Conservation (phyloP, 2,888 invertebrate species). For the Drosophila pullipes region DNA sequence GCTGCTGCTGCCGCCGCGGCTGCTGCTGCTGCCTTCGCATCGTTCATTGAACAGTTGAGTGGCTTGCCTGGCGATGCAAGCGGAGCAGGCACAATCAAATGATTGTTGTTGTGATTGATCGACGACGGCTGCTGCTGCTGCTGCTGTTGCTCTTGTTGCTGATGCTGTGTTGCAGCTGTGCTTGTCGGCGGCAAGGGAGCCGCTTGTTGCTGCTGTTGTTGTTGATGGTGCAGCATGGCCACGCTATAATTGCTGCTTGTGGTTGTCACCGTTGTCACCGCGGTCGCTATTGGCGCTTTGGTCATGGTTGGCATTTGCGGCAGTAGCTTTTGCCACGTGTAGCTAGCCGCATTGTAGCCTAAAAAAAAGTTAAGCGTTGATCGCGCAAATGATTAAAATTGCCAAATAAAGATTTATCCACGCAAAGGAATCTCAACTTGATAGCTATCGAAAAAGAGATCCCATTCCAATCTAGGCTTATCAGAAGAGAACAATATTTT, state of each 20-base stretch:
- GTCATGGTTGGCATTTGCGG: conserved; percentile 81
- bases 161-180: conserved; percentile 37
- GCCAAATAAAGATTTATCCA: not conserved
- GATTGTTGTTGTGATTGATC: conserved; percentile 73
- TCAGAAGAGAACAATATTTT: not conserved
- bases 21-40: conserved; percentile 68
- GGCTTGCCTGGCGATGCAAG: conserved; percentile 81
- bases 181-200: conserved; percentile 13
- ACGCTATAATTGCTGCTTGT: conserved; percentile 73
- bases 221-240: conserved; percentile 73
- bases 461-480: not conserved
- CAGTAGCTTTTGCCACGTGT: conserved; percentile 85
- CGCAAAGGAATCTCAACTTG: not conserved
- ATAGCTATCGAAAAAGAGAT: not conserved
- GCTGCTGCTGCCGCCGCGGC: conserved; percentile 41
- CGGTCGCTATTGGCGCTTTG: conserved; percentile 54
- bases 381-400: not conserved
- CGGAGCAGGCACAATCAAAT: conserved; percentile 71
- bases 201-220: conserved; percentile 60
- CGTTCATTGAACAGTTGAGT: conserved; percentile 76
- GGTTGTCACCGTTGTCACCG: conserved; percentile 60
- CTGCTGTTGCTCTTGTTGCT: conserved; percentile 61
- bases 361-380: not conserved
- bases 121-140: conserved; percentile 63
- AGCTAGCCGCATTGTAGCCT: conserved; percentile 85